phyloP scores from a whole-genome alignment of 2,888 invertebrate genomes.

The Leucozona laternaria region DNA sequence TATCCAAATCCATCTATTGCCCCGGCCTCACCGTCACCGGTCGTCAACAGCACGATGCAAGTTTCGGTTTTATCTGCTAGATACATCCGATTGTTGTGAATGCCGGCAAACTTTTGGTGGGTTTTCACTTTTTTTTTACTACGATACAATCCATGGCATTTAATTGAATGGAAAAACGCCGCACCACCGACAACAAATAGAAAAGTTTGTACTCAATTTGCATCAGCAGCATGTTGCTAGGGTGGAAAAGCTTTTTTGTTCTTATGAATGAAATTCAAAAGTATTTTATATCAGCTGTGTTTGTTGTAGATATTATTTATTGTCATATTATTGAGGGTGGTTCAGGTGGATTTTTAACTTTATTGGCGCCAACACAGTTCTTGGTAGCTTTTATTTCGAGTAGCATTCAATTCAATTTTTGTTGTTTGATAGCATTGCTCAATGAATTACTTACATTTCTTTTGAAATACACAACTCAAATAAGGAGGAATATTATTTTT shows the following conservation, averaged over 20 bases:
- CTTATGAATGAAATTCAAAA: conserved; percentile 69
- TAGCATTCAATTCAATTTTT: conserved; percentile 2
- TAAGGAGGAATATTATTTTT: neutral
- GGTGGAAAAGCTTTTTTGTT: conserved; percentile 45
- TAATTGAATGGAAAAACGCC: conserved; percentile 46
- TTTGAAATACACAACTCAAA: neutral
- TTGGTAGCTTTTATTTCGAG: neutral
- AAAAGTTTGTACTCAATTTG: neutral
- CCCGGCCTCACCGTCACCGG: neutral
- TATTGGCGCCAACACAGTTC: conserved; percentile 25
- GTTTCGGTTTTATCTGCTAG: conserved; percentile 48
- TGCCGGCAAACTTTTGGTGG: conserved; percentile 61
- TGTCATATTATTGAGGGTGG: neutral
- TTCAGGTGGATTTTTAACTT: conserved; percentile 6
- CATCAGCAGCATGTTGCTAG: conserved; percentile 70
- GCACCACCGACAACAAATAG: conserved; percentile 47
- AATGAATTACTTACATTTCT: neutral
- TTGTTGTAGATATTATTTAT: conserved; percentile 13
- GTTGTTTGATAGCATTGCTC: neutral
- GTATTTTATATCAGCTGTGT: conserved; percentile 46
- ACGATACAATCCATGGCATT: conserved; percentile 8
- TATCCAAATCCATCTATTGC: conserved; percentile 32
- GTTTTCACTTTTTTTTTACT: conserved; percentile 10
- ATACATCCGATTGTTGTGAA: conserved; percentile 49
- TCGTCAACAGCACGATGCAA: neutral